phyloP scores from a whole-genome alignment of 2,888 invertebrate genomes.

The Vandiemenella viatica region DNA sequence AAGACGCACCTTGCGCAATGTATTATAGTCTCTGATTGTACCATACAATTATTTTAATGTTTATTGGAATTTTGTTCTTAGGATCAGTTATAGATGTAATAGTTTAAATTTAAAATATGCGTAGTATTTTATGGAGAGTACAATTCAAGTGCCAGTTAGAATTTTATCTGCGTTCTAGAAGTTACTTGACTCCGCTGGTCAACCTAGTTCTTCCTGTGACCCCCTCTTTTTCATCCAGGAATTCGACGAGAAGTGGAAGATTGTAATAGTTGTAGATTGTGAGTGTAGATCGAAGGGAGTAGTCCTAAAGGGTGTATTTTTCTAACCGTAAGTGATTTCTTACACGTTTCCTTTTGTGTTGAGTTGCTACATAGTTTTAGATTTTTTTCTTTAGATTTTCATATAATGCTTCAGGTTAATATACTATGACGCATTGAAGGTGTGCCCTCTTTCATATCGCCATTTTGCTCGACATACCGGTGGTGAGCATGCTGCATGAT shows the following conservation, averaged over 20 bases:
- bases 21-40: too few relatives aligned
- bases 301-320: constrained; percentile 18
- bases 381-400: not conserved
- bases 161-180: too few relatives aligned
- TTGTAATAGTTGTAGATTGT: constrained; percentile 18
- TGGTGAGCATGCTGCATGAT: constrained; percentile 1
- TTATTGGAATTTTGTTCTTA: too few relatives aligned
- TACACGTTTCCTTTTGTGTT: not conserved
- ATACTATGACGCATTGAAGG: constrained; percentile 45
- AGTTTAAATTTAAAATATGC: too few relatives aligned
- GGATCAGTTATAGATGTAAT: too few relatives aligned
- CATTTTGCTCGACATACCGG: constrained; percentile 17
- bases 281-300: constrained; percentile 15
- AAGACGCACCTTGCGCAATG: too few relatives aligned
- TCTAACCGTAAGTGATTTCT: constrained; percentile 15
- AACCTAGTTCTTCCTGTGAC: too few relatives aligned
- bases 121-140: too few relatives aligned
- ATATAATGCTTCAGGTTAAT: not conserved
- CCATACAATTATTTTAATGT: too few relatives aligned
- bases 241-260: constrained; percentile 16
- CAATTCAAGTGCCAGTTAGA: too few relatives aligned
- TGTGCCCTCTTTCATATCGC: constrained; percentile 40
- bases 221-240: constrained; percentile 15
- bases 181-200: too few relatives aligned
- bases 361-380: not conserved